A percentile compares a stretch with the other conserved stretches of the same genome.
phyloP scores from a whole-genome alignment of 2,113 vertebrate genomes.

The Benitochromis conjunctus region DNA sequence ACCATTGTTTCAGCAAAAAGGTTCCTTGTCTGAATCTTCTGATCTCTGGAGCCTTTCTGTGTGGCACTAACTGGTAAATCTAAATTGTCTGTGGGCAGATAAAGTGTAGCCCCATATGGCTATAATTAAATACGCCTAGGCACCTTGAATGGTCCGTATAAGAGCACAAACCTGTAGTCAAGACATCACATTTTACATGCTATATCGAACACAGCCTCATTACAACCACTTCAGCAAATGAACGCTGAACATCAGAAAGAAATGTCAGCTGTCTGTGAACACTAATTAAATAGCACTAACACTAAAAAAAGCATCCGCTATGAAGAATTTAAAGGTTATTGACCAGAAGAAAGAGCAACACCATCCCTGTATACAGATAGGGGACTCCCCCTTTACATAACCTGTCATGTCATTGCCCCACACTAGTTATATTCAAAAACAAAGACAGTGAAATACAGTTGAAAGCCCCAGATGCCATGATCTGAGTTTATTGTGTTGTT shows the following conservation, averaged over 20 bases:
- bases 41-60: not conserved
- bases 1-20: not conserved
- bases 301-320: not conserved
- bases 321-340: not conserved
- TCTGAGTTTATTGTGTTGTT: not conserved
- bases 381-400: not conserved
- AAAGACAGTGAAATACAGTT: not conserved
- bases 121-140: not conserved
- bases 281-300: not conserved
- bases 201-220: not conserved
- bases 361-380: not conserved
- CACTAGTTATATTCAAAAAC: not conserved
- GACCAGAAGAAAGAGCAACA: not conserved
- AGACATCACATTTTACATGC: not conserved
- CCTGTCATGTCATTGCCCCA: not conserved
- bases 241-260: not conserved
- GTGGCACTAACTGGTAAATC: not conserved
- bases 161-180: not conserved
- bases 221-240: not conserved
- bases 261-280: not conserved
- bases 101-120: not conserved
- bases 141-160: not conserved
- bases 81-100: not conserved
- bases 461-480: not conserved
- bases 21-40: not conserved